Evolutionary conservation across 2,888 invertebrate species (phyloP).

Genomic region (Drosophila aldrichi): DNA sequence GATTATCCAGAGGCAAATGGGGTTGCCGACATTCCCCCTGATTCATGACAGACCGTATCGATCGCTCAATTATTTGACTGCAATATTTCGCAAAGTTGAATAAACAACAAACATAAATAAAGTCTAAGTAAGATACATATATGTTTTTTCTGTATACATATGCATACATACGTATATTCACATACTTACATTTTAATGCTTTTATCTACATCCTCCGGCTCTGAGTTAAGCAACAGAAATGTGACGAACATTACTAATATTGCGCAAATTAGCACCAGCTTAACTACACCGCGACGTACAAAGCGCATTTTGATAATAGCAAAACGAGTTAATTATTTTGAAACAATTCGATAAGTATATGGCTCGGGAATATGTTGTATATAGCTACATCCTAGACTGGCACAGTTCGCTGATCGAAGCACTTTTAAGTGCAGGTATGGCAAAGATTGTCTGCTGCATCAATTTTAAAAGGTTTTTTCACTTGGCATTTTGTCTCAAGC

Average conservation of each 20-base stretch:
- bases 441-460: neutral
- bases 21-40: slow-evolving; percentile 88
- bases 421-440: neutral
- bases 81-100: neutral
- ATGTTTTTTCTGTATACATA: neutral
- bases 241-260: slow-evolving; percentile 37
- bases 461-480: neutral
- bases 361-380: too few species aligned
- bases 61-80: slow-evolving; percentile 86
- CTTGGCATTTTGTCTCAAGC: neutral
- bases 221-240: slow-evolving; percentile 44
- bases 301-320: slow-evolving; percentile 61
- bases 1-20: slow-evolving; percentile 88
- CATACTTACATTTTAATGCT: slow-evolving; percentile 64
- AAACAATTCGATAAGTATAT: slow-evolving; percentile 13
- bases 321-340: neutral
- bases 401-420: neutral
- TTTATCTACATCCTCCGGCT: slow-evolving; percentile 59
- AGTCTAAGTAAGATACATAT: neutral
- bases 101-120: slow-evolving; percentile 1
- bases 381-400: neutral
- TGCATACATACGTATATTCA: neutral
- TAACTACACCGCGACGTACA: slow-evolving; percentile 63
- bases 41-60: slow-evolving; percentile 85
- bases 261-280: slow-evolving; percentile 40